Conservation (phyloP, 1,140 invertebrate genomes). For the Ceratosolen fusciceps region DNA sequence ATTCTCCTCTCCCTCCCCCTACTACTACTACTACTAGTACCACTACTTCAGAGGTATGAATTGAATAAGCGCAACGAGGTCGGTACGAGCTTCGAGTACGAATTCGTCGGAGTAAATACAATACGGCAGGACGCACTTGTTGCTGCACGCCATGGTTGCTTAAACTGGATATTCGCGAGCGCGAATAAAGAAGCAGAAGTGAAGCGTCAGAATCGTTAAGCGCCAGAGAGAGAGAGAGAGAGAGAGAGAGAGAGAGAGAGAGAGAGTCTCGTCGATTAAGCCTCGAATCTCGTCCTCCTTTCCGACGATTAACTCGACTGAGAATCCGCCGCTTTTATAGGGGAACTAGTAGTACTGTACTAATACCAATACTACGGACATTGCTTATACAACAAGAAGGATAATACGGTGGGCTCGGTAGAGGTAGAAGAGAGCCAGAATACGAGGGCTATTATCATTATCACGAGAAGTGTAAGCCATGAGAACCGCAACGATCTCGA, state of each 20-base stretch:
- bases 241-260: neutral
- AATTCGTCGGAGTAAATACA: no score
- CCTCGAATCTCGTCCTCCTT: neutral
- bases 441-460: neutral
- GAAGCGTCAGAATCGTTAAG: neutral
- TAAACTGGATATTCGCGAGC: neutral
- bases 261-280: neutral
- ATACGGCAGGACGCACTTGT: neutral
- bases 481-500: neutral
- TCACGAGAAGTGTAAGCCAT: neutral
- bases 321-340: neutral
- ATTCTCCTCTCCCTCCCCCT: no score
- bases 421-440: no score
- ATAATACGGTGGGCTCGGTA: no score
- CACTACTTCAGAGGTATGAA: no score
- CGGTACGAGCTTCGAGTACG: no score
- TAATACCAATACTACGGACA: neutral
- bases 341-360: neutral
- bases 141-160: neutral
- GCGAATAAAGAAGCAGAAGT: no score
- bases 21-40: no score
- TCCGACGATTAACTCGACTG: neutral
- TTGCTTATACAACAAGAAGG: no score
- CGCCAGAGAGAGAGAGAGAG: neutral
- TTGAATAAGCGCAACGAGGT: no score